A percentile compares a stretch with the other conserved stretches of the same genome.
Evolutionary conservation across 2,113 vertebrate species (phyloP).

Genomic region (Gobius niger): DNA sequence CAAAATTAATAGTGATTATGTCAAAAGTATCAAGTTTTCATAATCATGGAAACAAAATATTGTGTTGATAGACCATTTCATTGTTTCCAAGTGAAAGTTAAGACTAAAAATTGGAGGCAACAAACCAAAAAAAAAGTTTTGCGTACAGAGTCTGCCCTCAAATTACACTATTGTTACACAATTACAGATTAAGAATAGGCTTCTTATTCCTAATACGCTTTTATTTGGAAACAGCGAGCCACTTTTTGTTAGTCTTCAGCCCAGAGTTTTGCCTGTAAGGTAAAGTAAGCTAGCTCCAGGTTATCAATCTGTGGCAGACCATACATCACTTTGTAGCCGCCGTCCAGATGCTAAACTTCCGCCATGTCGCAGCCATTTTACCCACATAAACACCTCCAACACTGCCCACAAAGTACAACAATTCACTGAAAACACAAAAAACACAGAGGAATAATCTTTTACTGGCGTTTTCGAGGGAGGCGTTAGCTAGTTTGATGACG

Average conservation of each 20-base stretch:
- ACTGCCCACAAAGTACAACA: background rate
- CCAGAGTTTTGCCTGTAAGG: background rate
- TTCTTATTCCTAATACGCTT: background rate
- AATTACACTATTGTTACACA: too few relatives aligned
- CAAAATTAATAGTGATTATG: too few relatives aligned
- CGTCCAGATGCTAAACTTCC: background rate
- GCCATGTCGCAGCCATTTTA: background rate
- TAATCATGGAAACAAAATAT: too few relatives aligned
- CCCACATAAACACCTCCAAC: background rate
- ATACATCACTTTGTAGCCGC: background rate
- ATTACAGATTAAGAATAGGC: too few relatives aligned
- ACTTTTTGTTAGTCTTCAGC: background rate
- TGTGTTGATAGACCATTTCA: too few relatives aligned
- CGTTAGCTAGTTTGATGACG: background rate
- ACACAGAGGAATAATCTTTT: background rate
- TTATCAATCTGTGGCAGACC: background rate
- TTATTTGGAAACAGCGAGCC: background rate
- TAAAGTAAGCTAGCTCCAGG: background rate
- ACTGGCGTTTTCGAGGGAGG: background rate
- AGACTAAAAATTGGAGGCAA: too few relatives aligned
- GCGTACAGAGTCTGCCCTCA: too few relatives aligned
- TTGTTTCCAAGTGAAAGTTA: too few relatives aligned
- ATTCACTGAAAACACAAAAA: background rate
- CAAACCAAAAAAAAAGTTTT: too few relatives aligned
- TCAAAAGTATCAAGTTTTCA: too few relatives aligned